These are phyloP conservation scores for Camponotus vicinus DNA, from an alignment of 1,140 invertebrate species.

Conservation along the genomic window DNA sequence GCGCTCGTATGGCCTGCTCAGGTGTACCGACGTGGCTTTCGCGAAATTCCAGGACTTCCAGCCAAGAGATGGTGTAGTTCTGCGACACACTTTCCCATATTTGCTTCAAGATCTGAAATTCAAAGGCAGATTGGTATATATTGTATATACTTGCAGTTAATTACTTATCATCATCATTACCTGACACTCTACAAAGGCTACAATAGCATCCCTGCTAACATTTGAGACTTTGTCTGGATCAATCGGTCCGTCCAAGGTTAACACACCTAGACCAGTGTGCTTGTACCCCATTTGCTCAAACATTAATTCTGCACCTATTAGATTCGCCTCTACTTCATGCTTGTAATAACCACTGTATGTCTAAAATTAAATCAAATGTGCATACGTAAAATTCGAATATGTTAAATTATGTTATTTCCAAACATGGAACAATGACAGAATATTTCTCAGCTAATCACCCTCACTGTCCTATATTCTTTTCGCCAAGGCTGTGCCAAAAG, in stretches of 20 bases:
- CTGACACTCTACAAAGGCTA: slow-evolving; percentile 96
- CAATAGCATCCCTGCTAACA: slow-evolving; percentile 93
- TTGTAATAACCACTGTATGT: slow-evolving; percentile 95
- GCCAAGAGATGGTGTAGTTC: slow-evolving; percentile 87
- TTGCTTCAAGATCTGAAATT: slow-evolving; percentile 87
- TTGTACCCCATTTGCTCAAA: slow-evolving; percentile 94
- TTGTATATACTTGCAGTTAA: not conserved
- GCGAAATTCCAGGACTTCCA: slow-evolving; percentile 89
- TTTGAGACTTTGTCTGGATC: slow-evolving; percentile 93
- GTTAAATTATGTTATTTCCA: not conserved
- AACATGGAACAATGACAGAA: not conserved
- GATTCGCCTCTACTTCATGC: slow-evolving; percentile 93
- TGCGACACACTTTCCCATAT: slow-evolving; percentile 88
- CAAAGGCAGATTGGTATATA: not conserved
- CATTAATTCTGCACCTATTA: slow-evolving; percentile 91
- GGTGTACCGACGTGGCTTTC: slow-evolving; percentile 88
- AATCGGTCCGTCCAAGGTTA: slow-evolving; percentile 90
- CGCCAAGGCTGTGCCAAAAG: slow-evolving; percentile 95
- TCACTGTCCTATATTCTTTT: slow-evolving; percentile 93
- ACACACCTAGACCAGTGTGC: slow-evolving; percentile 86
- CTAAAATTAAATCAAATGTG: slow-evolving; percentile 84
- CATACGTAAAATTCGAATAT: not conserved
- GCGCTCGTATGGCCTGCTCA: slow-evolving; percentile 86
- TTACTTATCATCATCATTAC: slow-evolving; percentile 81
- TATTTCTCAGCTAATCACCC: slow-evolving; percentile 86